Evolutionary conservation across 2,888 invertebrate genomes (phyloP), one percentile per base, ranked within the genome.

Genomic region (Amphipyra berbera): DNA sequence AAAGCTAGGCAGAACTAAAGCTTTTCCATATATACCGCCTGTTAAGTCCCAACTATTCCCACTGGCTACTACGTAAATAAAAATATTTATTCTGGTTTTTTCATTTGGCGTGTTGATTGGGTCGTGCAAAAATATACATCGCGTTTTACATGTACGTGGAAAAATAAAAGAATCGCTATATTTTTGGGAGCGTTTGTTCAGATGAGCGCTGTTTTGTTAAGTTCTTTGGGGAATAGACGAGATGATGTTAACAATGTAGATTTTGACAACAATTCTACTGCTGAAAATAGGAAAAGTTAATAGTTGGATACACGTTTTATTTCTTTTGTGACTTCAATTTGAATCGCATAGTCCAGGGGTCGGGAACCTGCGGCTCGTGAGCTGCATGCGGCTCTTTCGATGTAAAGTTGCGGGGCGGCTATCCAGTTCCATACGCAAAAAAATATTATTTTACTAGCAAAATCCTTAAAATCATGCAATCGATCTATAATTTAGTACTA

Each of bases 61-160:
- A 47, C 15, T 1, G 9, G 10, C 12, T 8, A 33, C 42, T 21
- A 21, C 6, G 37, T 14, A 65, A 64, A 61, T 40, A 54, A 40
- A 56, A 59, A 68, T 64, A 68, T 76, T 70, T 68, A 27, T 44
- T 49, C 30, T 50, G 58, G 53, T 55, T 54, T n/a, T 45, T 44
- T 46, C 79, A 70, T 84, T 82, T 82, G 66, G 62, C 14, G 53
- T 70, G 83, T 80, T 86, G 84, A 87, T 87, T 86, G 84, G 75
- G 61, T 55, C 76, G 78, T 73, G 61, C 71, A 80, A 68, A 61
- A 73, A 75, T 62, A 47, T 49, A 58, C 58, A 58, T 30, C n/a
- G 45, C 6, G n/a, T 55, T 68, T 61, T 68, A 44, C 61, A 59
- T 53, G 7, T 14, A 14, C 9, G 14, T n/a, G n/a, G 9, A 45